Base-by-base conservation (phyloP, 2,888 invertebrate genomes). In the Dasysyrphus tricinctus region DNA sequence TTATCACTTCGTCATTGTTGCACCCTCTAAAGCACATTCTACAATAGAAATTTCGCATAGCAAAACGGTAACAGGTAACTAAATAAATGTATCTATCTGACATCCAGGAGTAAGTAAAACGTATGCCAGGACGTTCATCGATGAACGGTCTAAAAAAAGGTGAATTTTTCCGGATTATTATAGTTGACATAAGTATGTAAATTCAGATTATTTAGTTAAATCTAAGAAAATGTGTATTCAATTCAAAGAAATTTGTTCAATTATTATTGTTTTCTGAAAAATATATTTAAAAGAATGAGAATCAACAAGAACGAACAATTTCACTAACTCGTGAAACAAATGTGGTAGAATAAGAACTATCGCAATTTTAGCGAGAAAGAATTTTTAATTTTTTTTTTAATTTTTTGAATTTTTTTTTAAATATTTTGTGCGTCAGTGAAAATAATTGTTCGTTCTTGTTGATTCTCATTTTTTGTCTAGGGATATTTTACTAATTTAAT, bases 1-100 rank as follows among this genome's bases (percentile, higher is more conserved):
- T 83, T 79, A 79, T 83, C 83, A 75, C 73, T 78, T 65, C 69
- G 39, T 56, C 72, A 78, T 59, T 78, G 82, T 78, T 78, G 79
- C 78, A 61, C 44, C 51, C 57, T 34, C 47, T 34, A 47, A 77
- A 47, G 61, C 47, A 61, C 65, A 78, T 69, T 39, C 51, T 65
- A 79, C 83, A 57, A 74, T 54, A 67, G 76, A 59, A 54, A 65
- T 80, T 74, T 29, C 63, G 42, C 69, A 54, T 24, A 42, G 56
- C 65, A 51, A 11, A 78, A 44, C 56, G 14, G 54, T 54, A 69
- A 82, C 73, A 83, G 79, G 79, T 75, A 83, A 83, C 74, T 74
- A 79, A 83, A 75, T 70, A 65, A 74, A 70, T 79, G 73, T 78
- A 74, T 79, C 74, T 59, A 37, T 67, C 59, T 74, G 70, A 72